Base-by-base conservation (phyloP, 2,113 vertebrate species). In the Microcebus jonahi region DNA sequence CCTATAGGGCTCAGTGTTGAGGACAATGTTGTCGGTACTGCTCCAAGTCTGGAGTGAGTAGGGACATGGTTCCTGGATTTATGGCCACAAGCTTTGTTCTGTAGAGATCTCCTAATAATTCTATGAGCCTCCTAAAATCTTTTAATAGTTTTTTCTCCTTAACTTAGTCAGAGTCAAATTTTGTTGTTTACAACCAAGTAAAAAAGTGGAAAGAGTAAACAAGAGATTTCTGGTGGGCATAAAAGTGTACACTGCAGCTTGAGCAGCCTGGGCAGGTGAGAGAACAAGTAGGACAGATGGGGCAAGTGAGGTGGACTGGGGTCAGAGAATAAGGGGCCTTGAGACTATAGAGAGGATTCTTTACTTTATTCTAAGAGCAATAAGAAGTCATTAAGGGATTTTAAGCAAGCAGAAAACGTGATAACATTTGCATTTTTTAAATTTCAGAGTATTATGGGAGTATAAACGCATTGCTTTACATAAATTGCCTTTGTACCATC, bases 371-470 rank as follows among this genome's bases (percentile, higher is more conserved):
- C 34, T 71, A 15, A 91, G 48, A 96, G 63, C 65, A 92, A 21
- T 29, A 18, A 77, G 79, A 87, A 87, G 17, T 29, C 92, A 93
- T 48, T 42, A 59, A 93, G 73, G 10, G 13, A 73, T 61, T 71
- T 76, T 96, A 85, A 85, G 31, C 42, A 93, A 55, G 42, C 55
- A 91, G 50, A 73, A 79, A 45, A 79, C 48, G 81, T 53, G 42
- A 79, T 77, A 75, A 73, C 85, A 94, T 94, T 96, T 97, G 67
- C 88, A 95, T 95, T 96, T 92, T 88, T 55, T 55, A 18, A 55
- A 55, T 55, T 55, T 55, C 17, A 18, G 53, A 55, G 53, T 55
- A 55, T 55, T 55, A 55, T 18, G 53, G 17, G 53, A 55, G 17
- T 6, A 55, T 17, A 55, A 55, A 55, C 17, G 1, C 53, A 18